A percentile compares a stretch with the other conserved stretches of the same genome.
Conservation (phyloP, 2,888 invertebrate species). For the Gerris lacustris region DNA sequence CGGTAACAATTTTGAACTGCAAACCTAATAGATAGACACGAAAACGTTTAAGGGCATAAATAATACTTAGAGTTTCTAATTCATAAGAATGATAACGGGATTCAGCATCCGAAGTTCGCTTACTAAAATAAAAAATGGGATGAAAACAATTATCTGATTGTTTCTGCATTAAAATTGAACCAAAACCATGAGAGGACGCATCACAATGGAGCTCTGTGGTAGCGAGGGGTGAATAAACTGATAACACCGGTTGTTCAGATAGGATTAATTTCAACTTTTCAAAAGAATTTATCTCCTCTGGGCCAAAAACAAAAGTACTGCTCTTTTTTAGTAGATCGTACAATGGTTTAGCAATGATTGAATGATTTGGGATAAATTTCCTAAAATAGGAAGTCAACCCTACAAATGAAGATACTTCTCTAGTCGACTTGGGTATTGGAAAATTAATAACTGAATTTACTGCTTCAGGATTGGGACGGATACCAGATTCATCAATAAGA, state of each 20-base stretch:
- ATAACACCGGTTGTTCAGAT: slow-evolving; percentile 21
- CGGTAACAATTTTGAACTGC: slow-evolving; percentile 7
- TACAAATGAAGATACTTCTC: slow-evolving; percentile 30
- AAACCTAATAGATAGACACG: slow-evolving; percentile 1
- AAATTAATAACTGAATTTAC: slow-evolving; percentile 27
- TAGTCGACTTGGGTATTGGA: slow-evolving; percentile 27
- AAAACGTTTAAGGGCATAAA: slow-evolving; percentile 9
- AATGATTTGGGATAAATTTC: slow-evolving; percentile 30
- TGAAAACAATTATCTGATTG: slow-evolving; percentile 6
- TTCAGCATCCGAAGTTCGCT: slow-evolving; percentile 7
- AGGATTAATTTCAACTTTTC: slow-evolving; percentile 27
- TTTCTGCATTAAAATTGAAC: slow-evolving; percentile 6
- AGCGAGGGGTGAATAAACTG: slow-evolving; percentile 29
- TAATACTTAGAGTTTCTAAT: slow-evolving; percentile 6
- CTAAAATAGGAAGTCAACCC: slow-evolving; percentile 32
- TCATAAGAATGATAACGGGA: slow-evolving; percentile 10
- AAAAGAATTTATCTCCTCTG: slow-evolving; percentile 28
- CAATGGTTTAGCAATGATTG: slow-evolving; percentile 31
- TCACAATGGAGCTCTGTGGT: slow-evolving; percentile 27
- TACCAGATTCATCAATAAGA: slow-evolving; percentile 23
- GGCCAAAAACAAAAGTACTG: slow-evolving; percentile 29
- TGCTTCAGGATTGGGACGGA: slow-evolving; percentile 29
- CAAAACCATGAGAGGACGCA: slow-evolving; percentile 3
- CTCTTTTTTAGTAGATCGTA: slow-evolving; percentile 31
- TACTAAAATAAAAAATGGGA: slow-evolving; percentile 13